Percentiles rank a stretch among this genome's conserved stretches.
Conservation (phyloP, 2,797 vertebrate species). For the Pyrocephalus nanus region DNA sequence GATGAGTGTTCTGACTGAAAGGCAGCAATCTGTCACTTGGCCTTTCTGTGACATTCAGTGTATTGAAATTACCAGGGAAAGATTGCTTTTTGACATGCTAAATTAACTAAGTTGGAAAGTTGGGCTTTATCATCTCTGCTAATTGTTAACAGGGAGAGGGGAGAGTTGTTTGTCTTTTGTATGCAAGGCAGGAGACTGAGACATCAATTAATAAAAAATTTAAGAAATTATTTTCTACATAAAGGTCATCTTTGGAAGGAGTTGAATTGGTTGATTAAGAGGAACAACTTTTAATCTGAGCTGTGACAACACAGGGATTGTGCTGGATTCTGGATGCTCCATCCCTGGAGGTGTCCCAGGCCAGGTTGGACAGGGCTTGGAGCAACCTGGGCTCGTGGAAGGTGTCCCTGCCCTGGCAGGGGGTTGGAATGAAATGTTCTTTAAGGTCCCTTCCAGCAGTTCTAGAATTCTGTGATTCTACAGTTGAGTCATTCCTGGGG, state of each 20-base stretch:
- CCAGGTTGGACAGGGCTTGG: neutral
- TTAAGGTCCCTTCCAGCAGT: neutral
- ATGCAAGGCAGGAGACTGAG: neutral
- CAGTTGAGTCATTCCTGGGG: neutral
- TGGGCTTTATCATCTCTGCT: conserved; percentile 75
- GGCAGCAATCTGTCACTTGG: conserved; percentile 80
- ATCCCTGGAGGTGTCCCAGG: neutral
- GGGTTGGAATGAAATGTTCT: neutral
- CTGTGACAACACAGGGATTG: neutral
- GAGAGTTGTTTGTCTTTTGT: conserved; percentile 17
- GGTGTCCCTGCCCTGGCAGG: neutral
- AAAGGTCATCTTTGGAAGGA: neutral
- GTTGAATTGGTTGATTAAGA: neutral
- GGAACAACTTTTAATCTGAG: neutral
- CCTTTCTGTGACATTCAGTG: conserved; percentile 82
- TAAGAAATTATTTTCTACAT: neutral
- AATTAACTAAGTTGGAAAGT: conserved; percentile 75
- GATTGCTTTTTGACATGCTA: conserved; percentile 76
- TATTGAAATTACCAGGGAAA: conserved; percentile 77
- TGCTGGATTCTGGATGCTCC: neutral
- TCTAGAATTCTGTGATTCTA: neutral
- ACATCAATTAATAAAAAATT: conserved; percentile 44
- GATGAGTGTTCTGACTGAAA: conserved; percentile 77
- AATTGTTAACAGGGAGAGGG: conserved; percentile 48
- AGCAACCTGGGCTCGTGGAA: neutral